Evolutionary conservation across 2,888 invertebrate species (phyloP).

Genomic region (Spatulosminthurus flaviceps): DNA sequence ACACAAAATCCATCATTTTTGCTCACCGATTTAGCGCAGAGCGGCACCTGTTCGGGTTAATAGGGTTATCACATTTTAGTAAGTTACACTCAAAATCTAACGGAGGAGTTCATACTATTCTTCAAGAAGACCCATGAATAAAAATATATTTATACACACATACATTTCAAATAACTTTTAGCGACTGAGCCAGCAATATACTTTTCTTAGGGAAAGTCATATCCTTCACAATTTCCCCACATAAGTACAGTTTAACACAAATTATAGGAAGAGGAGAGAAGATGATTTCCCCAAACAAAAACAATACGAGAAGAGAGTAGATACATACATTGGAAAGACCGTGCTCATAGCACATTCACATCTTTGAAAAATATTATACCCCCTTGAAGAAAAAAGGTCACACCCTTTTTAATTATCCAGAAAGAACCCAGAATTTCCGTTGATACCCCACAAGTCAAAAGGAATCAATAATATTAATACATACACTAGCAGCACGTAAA

Average conservation of each 20-base stretch:
- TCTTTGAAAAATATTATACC: too few species aligned
- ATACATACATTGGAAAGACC: too few species aligned
- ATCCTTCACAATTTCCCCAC: not conserved
- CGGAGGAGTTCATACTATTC: not conserved
- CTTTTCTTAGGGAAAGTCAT: not conserved
- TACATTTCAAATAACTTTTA: not conserved
- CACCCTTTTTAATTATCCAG: too few species aligned
- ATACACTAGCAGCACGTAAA: too few species aligned
- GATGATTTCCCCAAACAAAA: too few species aligned
- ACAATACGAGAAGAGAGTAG: too few species aligned
- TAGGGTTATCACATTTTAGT: slow-evolving; percentile 67
- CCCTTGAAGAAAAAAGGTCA: too few species aligned
- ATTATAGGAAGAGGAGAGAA: not conserved
- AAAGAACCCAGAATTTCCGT: too few species aligned
- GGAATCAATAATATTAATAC: too few species aligned
- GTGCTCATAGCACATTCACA: too few species aligned
- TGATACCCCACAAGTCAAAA: too few species aligned
- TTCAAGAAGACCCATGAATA: not conserved
- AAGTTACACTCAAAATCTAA: slow-evolving; percentile 34
- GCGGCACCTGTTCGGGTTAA: slow-evolving; percentile 81
- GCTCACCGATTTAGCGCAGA: slow-evolving; percentile 94
- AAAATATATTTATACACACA: slow-evolving; percentile 10
- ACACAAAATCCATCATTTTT: slow-evolving; percentile 90
- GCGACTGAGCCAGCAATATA: not conserved
- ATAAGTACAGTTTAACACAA: not conserved